Base-by-base conservation (phyloP, 2,888 invertebrate genomes). In the Ashinkailepas kermadecensis region DNA sequence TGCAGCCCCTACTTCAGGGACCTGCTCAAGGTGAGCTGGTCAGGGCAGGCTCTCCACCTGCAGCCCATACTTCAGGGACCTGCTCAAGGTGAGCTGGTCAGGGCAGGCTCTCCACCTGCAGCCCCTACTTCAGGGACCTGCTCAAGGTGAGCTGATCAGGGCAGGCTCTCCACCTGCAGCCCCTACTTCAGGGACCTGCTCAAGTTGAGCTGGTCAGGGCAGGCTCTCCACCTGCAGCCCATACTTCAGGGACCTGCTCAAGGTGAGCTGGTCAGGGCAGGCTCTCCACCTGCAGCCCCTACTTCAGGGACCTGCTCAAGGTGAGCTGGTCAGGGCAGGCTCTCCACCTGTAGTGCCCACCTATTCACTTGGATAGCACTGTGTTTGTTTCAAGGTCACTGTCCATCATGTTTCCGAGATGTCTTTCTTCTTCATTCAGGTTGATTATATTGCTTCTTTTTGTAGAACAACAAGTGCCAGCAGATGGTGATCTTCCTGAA, bases 201-300 rank as follows among this genome's bases (percentile, higher is more conserved):
- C 13, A 62, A 15, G 62, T 9, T 62, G 18, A 64, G n/a, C 21
- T 3, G 21, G 64, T 64, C 18, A 15, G n/a, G n/a, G 64, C 64
- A 64, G 21, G 86, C 70, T 82, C 85, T 65, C 85, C 64, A 86
- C 86, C 80, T 86, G 86, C 84, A 86, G 86, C 84, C 86, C 86
- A 8, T 62, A 62, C 18, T 62, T 62, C 62, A 62, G 62, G 62
- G 62, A 62, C 18, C 62, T 62, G 62, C 62, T 62, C 13, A 15
- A 15, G 62, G 62, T 62, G 18, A 64, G n/a, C 21, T 3, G 21
- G 64, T 64, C 18, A 15, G n/a, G n/a, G 64, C 64, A 64, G 21
- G 64, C 64, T 64, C 21, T 64, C 64, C 7, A n/a, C 64, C 64
- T 64, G 64, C 64, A 64, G 64, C n/a, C 64, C 64, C 64, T 18